Evolutionary conservation across 92 coral and sea anemone species (phyloP).

Genomic region (Palythoa grandiflora): DNA sequence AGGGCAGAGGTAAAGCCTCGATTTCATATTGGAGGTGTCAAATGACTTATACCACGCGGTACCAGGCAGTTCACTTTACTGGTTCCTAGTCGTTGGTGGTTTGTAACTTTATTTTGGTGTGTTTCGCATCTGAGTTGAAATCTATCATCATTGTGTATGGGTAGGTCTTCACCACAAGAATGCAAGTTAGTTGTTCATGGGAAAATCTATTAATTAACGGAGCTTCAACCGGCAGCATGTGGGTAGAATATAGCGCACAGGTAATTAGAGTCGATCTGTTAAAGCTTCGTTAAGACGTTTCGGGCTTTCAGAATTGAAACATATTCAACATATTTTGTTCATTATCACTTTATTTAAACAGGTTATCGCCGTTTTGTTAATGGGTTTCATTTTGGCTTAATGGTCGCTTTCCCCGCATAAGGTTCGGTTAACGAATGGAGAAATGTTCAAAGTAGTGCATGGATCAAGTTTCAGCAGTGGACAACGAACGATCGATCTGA

Average conservation of each 20-base stretch:
- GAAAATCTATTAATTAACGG: neutral
- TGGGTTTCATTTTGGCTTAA: neutral
- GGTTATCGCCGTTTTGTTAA: neutral
- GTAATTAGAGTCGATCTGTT: neutral
- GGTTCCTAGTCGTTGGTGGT: neutral
- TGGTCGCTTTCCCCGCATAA: neutral
- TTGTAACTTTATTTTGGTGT: neutral
- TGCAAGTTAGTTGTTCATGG: neutral
- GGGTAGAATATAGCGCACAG: neutral
- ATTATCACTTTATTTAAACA: neutral
- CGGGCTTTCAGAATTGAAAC: no score
- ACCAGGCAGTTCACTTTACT: neutral
- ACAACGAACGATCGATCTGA: no score
- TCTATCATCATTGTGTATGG: neutral
- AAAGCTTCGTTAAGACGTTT: no score
- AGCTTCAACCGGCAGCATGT: neutral
- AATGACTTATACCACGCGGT: neutral
- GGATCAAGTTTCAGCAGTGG: neutral
- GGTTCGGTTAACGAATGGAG: neutral
- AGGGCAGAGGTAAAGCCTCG: no score
- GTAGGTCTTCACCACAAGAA: no score
- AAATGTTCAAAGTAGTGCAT: no score
- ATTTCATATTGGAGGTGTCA: no score
- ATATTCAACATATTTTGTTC: no score
- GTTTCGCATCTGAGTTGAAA: neutral